Percentiles rank a stretch among this genome's conserved stretches.
phyloP scores from a whole-genome alignment of 2,888 invertebrate genomes.

The Drosophila paucipuncta region DNA sequence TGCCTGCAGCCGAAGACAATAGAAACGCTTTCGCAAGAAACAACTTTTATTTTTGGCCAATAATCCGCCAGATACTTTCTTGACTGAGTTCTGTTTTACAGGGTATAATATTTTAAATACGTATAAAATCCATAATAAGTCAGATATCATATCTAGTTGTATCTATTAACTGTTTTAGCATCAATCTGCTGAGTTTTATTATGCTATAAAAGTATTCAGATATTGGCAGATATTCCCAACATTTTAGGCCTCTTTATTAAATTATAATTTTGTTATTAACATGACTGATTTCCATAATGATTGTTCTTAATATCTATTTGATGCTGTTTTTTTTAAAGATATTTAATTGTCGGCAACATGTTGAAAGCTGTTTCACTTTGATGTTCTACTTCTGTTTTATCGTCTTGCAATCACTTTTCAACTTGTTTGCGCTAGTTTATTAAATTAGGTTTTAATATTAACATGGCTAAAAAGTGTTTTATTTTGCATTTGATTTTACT shows the following conservation, averaged over 20 bases:
- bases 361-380: not conserved
- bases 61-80: not conserved
- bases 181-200: not conserved
- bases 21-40: constrained; percentile 20
- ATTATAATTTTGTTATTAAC: not conserved
- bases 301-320: not conserved
- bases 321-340: not conserved
- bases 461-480: not conserved
- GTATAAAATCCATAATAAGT: not conserved
- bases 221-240: not conserved
- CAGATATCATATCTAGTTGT: not conserved
- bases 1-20: constrained; percentile 53
- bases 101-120: not conserved
- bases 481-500: not conserved
- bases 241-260: not conserved
- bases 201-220: not conserved
- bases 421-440: not conserved
- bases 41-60: constrained; percentile 39
- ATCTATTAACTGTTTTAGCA: not conserved
- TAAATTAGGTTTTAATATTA: not conserved
- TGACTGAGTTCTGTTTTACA: not conserved
- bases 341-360: not conserved
- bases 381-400: not conserved
- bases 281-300: not conserved
- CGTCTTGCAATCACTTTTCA: not conserved